Conservation (phyloP, 2,888 invertebrate species). For the Drosophila nr. fundita region DNA sequence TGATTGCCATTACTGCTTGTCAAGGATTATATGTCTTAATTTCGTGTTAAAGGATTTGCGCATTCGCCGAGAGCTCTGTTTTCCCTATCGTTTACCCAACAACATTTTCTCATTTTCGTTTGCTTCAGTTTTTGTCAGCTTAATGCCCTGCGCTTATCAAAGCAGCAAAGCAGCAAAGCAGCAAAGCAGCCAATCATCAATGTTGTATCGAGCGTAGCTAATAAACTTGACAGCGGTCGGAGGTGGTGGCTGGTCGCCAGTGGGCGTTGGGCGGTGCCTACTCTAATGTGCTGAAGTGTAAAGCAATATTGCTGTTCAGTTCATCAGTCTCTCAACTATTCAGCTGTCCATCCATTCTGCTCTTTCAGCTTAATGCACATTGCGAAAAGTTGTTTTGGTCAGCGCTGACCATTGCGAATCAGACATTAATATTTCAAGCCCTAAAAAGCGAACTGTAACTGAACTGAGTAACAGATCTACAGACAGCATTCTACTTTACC, state of each 20-base stretch:
- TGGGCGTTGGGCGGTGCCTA: conserved; percentile 4
- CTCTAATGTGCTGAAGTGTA: conserved; percentile 44
- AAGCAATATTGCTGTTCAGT: conserved; percentile 43
- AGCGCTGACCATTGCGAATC: conserved; percentile 29
- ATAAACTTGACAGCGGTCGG: conserved; percentile 63
- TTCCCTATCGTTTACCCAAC: conserved; percentile 22
- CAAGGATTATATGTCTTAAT: conserved; percentile 78
- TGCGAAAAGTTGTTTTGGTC: conserved; percentile 43
- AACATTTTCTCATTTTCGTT: conserved; percentile 59
- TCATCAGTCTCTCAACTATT: conserved; percentile 38
- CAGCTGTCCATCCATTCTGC: conserved; percentile 25
- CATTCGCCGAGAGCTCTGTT: conserved; percentile 39
- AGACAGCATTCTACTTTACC: conserved; percentile 3
- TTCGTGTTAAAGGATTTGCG: conserved; percentile 79
- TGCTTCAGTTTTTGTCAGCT: conserved; percentile 72
- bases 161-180: conserved; percentile 33
- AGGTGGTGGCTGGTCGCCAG: not conserved
- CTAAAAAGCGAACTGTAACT: conserved; percentile 18
- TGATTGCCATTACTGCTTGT: conserved; percentile 80
- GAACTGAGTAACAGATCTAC: conserved; percentile 5
- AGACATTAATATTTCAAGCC: conserved; percentile 65
- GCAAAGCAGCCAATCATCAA: conserved; percentile 73
- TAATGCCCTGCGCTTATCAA: conserved; percentile 74
- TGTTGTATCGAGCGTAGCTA: conserved; percentile 70
- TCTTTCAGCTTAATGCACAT: conserved; percentile 64